Percentiles rank a stretch among this genome's conserved stretches.
Evolutionary conservation across 2,797 vertebrate species (phyloP).

Genomic region (Mormyrus proboscirostris): DNA sequence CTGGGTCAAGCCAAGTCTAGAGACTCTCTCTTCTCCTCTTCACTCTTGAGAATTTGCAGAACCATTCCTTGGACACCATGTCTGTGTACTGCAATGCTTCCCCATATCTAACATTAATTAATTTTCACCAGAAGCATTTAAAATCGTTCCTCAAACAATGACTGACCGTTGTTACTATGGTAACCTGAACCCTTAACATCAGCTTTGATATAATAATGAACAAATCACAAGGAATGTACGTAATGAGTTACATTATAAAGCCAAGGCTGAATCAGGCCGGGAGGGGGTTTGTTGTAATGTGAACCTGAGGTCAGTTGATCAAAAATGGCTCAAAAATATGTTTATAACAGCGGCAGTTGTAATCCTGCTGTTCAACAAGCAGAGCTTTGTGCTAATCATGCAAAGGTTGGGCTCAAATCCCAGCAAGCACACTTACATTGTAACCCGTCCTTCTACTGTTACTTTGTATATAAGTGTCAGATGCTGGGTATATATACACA

Average conservation of each 20-base stretch:
- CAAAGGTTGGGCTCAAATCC: not conserved
- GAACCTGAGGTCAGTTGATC: slow-evolving; percentile 18
- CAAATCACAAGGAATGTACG: slow-evolving; percentile 14
- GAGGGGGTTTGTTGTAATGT: slow-evolving; percentile 10
- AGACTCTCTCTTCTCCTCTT: not conserved
- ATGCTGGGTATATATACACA: not conserved
- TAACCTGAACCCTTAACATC: slow-evolving; percentile 21
- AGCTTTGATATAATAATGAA: slow-evolving; percentile 22
- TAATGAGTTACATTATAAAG: slow-evolving; percentile 18
- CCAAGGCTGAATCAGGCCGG: slow-evolving; percentile 11
- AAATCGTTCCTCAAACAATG: slow-evolving; percentile 14
- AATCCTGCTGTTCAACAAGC: not conserved
- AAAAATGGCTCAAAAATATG: slow-evolving; percentile 4
- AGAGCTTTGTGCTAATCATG: not conserved
- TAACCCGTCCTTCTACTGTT: not conserved
- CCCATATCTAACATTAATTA: not conserved
- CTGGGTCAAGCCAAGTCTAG: not conserved
- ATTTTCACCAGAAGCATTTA: not conserved
- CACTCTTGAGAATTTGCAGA: not conserved
- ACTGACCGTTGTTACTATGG: slow-evolving; percentile 22
- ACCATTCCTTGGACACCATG: not conserved
- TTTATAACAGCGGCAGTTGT: not conserved
- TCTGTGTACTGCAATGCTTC: not conserved
- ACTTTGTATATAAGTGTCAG: not conserved
- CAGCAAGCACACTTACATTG: not conserved